phyloP scores from a whole-genome alignment of 2,797 vertebrate species.

The Microcaecilia unicolor region DNA sequence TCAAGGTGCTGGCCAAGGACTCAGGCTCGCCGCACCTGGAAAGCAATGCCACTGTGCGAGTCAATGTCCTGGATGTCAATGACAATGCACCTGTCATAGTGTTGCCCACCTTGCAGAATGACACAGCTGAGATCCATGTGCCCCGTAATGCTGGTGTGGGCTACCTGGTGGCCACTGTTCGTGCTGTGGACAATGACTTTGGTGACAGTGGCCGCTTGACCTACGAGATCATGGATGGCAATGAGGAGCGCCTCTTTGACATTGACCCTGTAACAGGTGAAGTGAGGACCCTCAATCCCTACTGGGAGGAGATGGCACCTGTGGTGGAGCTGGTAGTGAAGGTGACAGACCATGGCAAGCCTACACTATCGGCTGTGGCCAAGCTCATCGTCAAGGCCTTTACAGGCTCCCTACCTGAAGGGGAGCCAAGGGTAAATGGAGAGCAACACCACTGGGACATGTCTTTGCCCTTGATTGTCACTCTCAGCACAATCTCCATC shows the following conservation, averaged over 20 bases:
- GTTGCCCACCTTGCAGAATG: slow-evolving; percentile 83
- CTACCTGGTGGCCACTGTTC: slow-evolving; percentile 87
- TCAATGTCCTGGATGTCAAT: slow-evolving; percentile 89
- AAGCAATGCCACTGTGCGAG: slow-evolving; percentile 87
- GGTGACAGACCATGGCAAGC: slow-evolving; percentile 93
- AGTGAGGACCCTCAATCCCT: slow-evolving; percentile 84
- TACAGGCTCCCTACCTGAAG: slow-evolving; percentile 79
- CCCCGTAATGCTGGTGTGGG: slow-evolving; percentile 91
- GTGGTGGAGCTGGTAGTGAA: slow-evolving; percentile 89
- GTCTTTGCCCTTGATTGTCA: slow-evolving; percentile 92
- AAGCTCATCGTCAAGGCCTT: slow-evolving; percentile 87
- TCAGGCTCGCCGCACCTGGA: slow-evolving; percentile 89
- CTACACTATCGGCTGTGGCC: slow-evolving; percentile 83
- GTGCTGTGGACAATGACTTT: slow-evolving; percentile 90
- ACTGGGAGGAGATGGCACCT: slow-evolving; percentile 88
- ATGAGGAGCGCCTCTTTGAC: slow-evolving; percentile 92
- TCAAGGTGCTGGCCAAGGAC: slow-evolving; percentile 91
- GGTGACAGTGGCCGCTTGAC: slow-evolving; percentile 96
- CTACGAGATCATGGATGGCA: slow-evolving; percentile 93
- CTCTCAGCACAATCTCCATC: slow-evolving; percentile 90
- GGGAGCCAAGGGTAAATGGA: slow-evolving; percentile 78
- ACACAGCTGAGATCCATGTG: slow-evolving; percentile 93
- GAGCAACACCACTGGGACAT: slow-evolving; percentile 94
- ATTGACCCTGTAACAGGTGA: slow-evolving; percentile 89
- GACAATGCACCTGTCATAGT: slow-evolving; percentile 95